These are phyloP conservation scores for Sakesphorus luctuosus DNA, from an alignment of 2,113 vertebrate genomes.

Conservation along the genomic window DNA sequence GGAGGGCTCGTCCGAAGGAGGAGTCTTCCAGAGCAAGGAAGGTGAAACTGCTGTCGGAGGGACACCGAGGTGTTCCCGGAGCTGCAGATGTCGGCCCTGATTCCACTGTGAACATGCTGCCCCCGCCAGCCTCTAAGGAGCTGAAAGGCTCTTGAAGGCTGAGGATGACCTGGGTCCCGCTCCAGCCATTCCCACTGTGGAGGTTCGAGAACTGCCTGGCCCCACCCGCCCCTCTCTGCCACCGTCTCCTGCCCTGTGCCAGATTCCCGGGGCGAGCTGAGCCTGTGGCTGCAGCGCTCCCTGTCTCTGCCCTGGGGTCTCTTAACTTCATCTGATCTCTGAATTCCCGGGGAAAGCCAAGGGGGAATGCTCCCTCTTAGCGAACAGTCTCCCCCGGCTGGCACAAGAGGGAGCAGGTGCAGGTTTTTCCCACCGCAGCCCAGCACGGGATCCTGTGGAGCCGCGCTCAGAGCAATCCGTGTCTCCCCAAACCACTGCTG, in stretches of 20 bases:
- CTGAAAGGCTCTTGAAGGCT: neutral
- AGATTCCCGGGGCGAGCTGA: neutral
- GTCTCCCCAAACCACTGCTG: neutral
- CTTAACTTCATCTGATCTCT: neutral
- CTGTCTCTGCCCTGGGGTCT: neutral
- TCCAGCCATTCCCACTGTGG: neutral
- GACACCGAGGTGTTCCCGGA: neutral
- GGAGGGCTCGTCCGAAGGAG: neutral
- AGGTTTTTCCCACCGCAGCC: neutral
- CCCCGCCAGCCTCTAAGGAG: neutral
- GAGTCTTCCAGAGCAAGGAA: neutral
- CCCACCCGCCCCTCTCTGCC: neutral
- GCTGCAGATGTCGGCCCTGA: neutral
- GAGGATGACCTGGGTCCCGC: neutral
- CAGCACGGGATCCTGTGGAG: rapidly evolving
- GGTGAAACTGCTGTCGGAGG: neutral
- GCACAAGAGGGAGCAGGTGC: neutral
- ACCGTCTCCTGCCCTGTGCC: neutral
- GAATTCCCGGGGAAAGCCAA: neutral
- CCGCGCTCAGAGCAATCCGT: rapidly evolving
- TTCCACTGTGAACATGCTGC: neutral
- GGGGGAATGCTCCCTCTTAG: neutral
- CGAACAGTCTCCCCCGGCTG: neutral
- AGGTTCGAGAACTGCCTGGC: neutral
- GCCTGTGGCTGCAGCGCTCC: neutral